Evolutionary conservation across 2,797 vertebrate species (phyloP).

Genomic region (Centroberyx gerrardi): DNA sequence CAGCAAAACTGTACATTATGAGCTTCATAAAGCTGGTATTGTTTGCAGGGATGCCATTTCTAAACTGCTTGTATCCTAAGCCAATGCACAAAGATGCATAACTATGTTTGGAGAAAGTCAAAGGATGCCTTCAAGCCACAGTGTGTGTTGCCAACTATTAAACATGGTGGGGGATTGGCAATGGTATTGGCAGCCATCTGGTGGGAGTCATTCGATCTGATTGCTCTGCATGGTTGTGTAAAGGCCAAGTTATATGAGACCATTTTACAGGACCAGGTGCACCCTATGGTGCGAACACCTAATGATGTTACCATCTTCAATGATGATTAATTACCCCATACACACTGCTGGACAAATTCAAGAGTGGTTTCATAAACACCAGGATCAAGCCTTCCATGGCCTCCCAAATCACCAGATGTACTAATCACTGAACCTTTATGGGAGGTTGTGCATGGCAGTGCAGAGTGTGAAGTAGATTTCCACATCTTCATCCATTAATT

Average conservation of each 20-base stretch:
- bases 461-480: constrained; percentile 1
- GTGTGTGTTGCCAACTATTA: neutral
- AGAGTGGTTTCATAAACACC: constrained; percentile 15
- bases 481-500: constrained; percentile 47
- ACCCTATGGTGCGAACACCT: constrained; percentile 12
- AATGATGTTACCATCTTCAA: neutral
- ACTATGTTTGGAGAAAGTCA: neutral
- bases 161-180: neutral
- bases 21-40: no score
- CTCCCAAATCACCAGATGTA: constrained; percentile 31
- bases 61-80: no score
- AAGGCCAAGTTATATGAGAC: constrained; percentile 16
- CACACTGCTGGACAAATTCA: constrained; percentile 1
- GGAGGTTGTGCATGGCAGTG: constrained; percentile 25
- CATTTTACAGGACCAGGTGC: neutral
- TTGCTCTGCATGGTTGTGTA: constrained; percentile 14
- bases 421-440: constrained; percentile 22
- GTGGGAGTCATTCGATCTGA: neutral
- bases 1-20: no score
- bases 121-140: constrained; percentile 22
- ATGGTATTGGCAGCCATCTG: neutral
- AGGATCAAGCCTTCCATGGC: constrained; percentile 1
- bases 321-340: neutral
- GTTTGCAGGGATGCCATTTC: no score
- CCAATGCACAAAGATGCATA: no score